Base-by-base conservation (phyloP, 1,140 invertebrate species). In the Marisa cornuarietis region DNA sequence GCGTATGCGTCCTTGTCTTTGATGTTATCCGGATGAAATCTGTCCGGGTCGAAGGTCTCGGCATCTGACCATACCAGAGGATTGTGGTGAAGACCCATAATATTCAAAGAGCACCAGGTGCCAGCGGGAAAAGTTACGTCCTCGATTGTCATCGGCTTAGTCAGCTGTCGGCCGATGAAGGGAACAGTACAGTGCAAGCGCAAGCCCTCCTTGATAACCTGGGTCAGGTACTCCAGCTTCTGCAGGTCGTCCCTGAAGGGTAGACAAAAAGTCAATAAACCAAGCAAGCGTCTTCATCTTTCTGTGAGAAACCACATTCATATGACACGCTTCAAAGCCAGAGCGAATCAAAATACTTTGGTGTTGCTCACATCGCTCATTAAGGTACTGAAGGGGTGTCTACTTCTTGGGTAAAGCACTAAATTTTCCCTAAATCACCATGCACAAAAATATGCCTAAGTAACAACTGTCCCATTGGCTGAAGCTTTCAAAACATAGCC, bases 121-220 rank as follows among this genome's bases (percentile, higher is more conserved):
- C 73, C 80, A 61, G 26, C 51, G 11, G 83, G 83, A 49, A 84
- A 58, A 5, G 71, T 76, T 24, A 76, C 31, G 42, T 61, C 83
- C 58, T 79, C 83, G 51, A 84, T 24, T 1, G 63, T 62, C 4
- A 78, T 68, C n/a, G 79, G 79, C 54, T 81, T 65, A 1, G 83
- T 82, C 5, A 96, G 84, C 79, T 93, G 90, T 3, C 78, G 78
- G 1, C 42, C 24, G 10, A 96, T 95, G 22, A 94, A 89, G 0
- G 95, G 95, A 13, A 91, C 87, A 0, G 91, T 87, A 22, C 85
- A 83, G 81, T 87, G 87, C 26, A 92, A 75, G 63, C 91, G 77
- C 79, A 91, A 83, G 2, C 87, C 81, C 82, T 92, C 92, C 78
- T 90, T 90, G 20, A 92, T 81, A 52, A 89, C 89, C 52, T 84